Base-by-base conservation (phyloP, 35 echinoderm and acorn worm species). In the Apostichopus parvimensis region DNA sequence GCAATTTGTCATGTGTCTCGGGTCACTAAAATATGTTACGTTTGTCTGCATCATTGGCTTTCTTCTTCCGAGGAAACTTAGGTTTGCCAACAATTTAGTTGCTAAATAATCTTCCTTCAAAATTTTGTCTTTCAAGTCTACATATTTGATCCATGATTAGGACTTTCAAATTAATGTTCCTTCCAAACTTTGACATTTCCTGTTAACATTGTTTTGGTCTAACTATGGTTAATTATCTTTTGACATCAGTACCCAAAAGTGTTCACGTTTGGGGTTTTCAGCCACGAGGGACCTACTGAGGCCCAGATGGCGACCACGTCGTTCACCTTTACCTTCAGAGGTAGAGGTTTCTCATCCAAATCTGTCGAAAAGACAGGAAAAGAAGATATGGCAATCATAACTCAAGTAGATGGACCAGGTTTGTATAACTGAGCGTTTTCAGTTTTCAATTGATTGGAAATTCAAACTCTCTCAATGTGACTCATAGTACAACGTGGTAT, bases 341-440 rank as follows among this genome's bases (percentile, higher is more conserved):
- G 88, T 4, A 89, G 93, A 52, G 96, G 96, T 8, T 98, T 98
- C 83, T 93, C 91, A 80, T 77, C 58, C 14, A 52, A 78, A 75
- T 57, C 57, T 6, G 77, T 34, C 20, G 88, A 92, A 77, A 82
- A 95, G 14, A 68, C 57, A 24, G 91, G 77, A 8, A 95, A 93
- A 71, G 91, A 93, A 21, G 94, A 98, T 61, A 80, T 90, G 25
- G 68, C 72, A 55, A 98, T 98, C 6, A 71, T 95, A 21, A 95
- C 96, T 9, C 92, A 94, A 76, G 92, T 95, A 9, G 60, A 66
- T 80, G 96, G 96, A 88, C 96, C 96, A 94, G 94, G 96, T 98
- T 22, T 87, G 91, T 54, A 57, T 54, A 57, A 34, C 6, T 13
- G 52, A 45, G 34, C 34, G 34, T 45, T 45, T 1, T 34, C 28